phyloP scores from a whole-genome alignment of 2,113 vertebrate genomes.

The Elgaria multicarinata region DNA sequence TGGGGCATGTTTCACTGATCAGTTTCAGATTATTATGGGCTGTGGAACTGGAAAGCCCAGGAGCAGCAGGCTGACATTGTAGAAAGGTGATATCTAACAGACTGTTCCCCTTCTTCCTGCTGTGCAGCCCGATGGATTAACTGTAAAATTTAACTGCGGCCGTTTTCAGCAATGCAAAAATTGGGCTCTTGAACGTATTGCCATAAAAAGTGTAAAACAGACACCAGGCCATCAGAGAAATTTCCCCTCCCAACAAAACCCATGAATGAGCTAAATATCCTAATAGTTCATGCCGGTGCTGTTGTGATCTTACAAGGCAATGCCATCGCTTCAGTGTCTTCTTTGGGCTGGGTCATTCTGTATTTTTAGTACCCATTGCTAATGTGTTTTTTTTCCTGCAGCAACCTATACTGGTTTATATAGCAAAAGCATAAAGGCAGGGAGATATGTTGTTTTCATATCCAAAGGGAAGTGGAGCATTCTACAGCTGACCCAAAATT shows the following conservation, averaged over 20 bases:
- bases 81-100: constrained; percentile 41
- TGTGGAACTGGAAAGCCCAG: constrained; percentile 30
- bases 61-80: constrained; percentile 6
- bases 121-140: constrained; percentile 18
- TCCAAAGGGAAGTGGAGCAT: neutral
- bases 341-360: too few relatives aligned
- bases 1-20: neutral
- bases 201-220: neutral
- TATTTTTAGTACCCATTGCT: too few relatives aligned
- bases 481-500: neutral
- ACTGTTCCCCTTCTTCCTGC: neutral
- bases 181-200: neutral
- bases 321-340: too few relatives aligned
- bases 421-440: neutral
- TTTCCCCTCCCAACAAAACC: neutral
- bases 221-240: neutral
- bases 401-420: too few relatives aligned
- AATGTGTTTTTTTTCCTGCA: too few relatives aligned
- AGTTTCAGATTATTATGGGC: constrained; percentile 44
- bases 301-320: neutral
- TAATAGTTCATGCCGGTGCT: too few relatives aligned
- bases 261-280: neutral
- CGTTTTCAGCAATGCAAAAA: constrained; percentile 4
- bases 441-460: neutral
- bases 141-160: constrained; percentile 3